Conservation (phyloP, 35 echinoderm and acorn worm genomes). For the Patiria miniata region DNA sequence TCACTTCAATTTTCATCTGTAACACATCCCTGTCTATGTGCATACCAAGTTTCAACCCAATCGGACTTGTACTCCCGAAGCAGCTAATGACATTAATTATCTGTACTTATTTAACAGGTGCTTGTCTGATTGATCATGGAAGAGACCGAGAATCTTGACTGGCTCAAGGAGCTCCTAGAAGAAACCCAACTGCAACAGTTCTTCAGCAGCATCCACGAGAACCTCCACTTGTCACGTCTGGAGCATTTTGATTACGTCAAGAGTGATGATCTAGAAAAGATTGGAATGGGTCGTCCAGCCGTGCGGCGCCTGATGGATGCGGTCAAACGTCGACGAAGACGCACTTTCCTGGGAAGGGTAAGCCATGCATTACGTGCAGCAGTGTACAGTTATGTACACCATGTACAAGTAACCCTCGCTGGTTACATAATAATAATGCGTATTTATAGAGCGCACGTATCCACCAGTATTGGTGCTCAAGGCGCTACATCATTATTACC, state of each 20-base stretch:
- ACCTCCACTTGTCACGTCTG: conserved; percentile 78
- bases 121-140: conserved; percentile 40
- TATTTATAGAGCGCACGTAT: too few species aligned
- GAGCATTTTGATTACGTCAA: conserved; percentile 85
- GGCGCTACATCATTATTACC: too few species aligned
- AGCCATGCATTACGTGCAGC: conserved; percentile 41
- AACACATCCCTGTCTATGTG: too few species aligned
- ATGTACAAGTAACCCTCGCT: too few species aligned
- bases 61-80: too few species aligned
- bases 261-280: conserved; percentile 84
- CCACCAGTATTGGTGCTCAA: too few species aligned
- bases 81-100: too few species aligned
- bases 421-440: too few species aligned
- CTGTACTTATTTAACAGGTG: neutral
- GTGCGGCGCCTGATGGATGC: conserved; percentile 78
- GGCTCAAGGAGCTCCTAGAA: conserved; percentile 81
- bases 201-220: conserved; percentile 63
- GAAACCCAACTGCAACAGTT: conserved; percentile 88
- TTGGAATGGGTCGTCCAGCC: conserved; percentile 88
- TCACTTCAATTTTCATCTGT: too few species aligned
- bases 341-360: conserved; percentile 65
- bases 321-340: conserved; percentile 65
- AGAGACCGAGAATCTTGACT: conserved; percentile 62
- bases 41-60: too few species aligned
- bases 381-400: too few species aligned